These are phyloP conservation scores for Dryadula phaetusa DNA, from an alignment of 2,888 invertebrate species.

Conservation along the genomic window DNA sequence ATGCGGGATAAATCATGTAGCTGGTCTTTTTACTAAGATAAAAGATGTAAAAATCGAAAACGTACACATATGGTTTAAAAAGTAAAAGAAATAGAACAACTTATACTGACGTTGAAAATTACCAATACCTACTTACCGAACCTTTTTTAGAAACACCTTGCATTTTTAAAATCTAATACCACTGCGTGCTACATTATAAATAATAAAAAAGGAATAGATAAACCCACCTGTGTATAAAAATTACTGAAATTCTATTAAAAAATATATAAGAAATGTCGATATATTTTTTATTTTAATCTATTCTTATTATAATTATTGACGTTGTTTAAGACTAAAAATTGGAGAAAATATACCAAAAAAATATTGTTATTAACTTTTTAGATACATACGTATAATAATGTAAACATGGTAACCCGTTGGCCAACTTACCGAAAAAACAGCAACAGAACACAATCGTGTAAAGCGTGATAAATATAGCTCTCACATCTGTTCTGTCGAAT, in stretches of 20 bases:
- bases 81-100: background rate
- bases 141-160: background rate
- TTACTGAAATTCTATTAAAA: too few species aligned
- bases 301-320: too few species aligned
- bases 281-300: too few species aligned
- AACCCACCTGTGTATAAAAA: too few species aligned
- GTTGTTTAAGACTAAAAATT: background rate
- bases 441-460: conserved; percentile 92
- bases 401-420: conserved; percentile 30
- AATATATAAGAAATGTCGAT: too few species aligned
- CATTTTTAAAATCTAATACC: too few species aligned
- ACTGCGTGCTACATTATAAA: too few species aligned
- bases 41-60: too few species aligned
- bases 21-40: too few species aligned
- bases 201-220: too few species aligned
- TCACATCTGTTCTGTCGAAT: conserved; percentile 89
- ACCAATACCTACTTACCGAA: background rate
- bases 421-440: conserved; percentile 91
- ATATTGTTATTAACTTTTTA: background rate
- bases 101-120: background rate
- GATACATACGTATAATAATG: background rate
- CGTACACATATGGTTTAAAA: too few species aligned
- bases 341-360: background rate
- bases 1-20: too few species aligned
- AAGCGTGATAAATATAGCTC: conserved; percentile 89